Evolutionary conservation across 2,797 vertebrate species (phyloP).

Genomic region (Avahi laniger): DNA sequence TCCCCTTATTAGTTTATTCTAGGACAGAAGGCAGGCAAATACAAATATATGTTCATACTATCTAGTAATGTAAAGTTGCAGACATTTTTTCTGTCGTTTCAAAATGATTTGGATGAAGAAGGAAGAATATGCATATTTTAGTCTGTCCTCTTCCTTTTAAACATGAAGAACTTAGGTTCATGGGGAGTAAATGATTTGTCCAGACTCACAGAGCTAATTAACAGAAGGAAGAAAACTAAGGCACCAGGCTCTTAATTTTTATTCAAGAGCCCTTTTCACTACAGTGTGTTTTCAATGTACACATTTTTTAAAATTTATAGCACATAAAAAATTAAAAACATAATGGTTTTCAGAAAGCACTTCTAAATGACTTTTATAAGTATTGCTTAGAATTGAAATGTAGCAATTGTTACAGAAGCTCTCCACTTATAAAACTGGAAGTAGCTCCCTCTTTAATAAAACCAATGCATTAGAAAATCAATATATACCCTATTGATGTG

Average conservation of each 20-base stretch:
- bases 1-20: not conserved
- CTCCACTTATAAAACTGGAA: slow-evolving; percentile 65
- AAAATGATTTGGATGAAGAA: not conserved
- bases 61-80: not conserved
- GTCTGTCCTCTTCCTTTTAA: not conserved
- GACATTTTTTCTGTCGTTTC: not conserved
- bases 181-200: not conserved
- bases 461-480: slow-evolving; percentile 71
- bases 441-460: slow-evolving; percentile 80
- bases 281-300: not conserved
- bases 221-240: slow-evolving; percentile 1
- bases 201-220: not conserved
- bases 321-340: slow-evolving; percentile 74
- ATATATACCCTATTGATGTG: slow-evolving; percentile 73
- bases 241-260: not conserved
- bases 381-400: slow-evolving; percentile 66
- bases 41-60: not conserved
- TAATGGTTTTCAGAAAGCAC: slow-evolving; percentile 59
- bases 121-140: not conserved
- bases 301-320: slow-evolving; percentile 32
- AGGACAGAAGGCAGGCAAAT: not conserved
- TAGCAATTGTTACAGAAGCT: slow-evolving; percentile 44
- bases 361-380: slow-evolving; percentile 55
- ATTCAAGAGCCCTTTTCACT: not conserved
- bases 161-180: not conserved